Evolutionary conservation across 1,140 invertebrate species (phyloP).

Genomic region (Drosophila gunungcola): DNA sequence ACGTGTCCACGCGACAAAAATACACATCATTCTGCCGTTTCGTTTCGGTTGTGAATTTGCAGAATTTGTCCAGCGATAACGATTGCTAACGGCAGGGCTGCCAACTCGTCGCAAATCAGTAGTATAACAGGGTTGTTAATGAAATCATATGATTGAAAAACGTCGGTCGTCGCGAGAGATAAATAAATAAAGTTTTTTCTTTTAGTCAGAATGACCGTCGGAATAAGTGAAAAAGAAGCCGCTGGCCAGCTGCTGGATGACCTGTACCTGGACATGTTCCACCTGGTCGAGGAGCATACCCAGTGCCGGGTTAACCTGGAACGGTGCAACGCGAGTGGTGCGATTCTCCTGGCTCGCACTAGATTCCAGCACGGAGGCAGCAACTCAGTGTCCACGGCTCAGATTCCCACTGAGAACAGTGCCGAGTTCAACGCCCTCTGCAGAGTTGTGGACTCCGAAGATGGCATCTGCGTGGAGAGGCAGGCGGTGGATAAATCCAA

Average conservation of each 20-base stretch:
- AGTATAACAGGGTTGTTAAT: slow-evolving; percentile 33
- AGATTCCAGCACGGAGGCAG: slow-evolving; percentile 74
- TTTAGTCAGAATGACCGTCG: slow-evolving; percentile 33
- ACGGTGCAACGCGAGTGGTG: slow-evolving; percentile 57
- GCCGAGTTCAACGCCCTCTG: slow-evolving; percentile 78
- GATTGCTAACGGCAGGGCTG: slow-evolving; percentile 14
- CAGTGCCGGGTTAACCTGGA: slow-evolving; percentile 73
- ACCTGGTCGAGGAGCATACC: slow-evolving; percentile 76
- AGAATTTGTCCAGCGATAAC: slow-evolving; percentile 1
- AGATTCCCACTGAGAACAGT: slow-evolving; percentile 81
- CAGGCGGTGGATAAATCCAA: slow-evolving; percentile 66
- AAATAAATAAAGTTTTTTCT: slow-evolving; percentile 9
- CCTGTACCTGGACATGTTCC: slow-evolving; percentile 72
- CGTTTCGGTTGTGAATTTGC: slow-evolving; percentile 7
- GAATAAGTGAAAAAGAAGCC: slow-evolving; percentile 32
- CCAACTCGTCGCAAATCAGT: slow-evolving; percentile 8
- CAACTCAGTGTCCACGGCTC: slow-evolving; percentile 61
- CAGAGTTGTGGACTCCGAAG: slow-evolving; percentile 32
- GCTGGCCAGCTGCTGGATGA: slow-evolving; percentile 71
- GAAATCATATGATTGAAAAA: slow-evolving; percentile 60
- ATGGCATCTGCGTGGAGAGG: slow-evolving; percentile 35
- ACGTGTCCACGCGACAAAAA: slow-evolving; percentile 23
- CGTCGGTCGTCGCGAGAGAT: neutral
- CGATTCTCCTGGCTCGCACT: slow-evolving; percentile 74
- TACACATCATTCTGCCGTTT: slow-evolving; percentile 12